A percentile compares a stretch with the other conserved stretches of the same genome.
phyloP scores from a whole-genome alignment of 2,888 invertebrate species.

The Drosophila peninsularis region DNA sequence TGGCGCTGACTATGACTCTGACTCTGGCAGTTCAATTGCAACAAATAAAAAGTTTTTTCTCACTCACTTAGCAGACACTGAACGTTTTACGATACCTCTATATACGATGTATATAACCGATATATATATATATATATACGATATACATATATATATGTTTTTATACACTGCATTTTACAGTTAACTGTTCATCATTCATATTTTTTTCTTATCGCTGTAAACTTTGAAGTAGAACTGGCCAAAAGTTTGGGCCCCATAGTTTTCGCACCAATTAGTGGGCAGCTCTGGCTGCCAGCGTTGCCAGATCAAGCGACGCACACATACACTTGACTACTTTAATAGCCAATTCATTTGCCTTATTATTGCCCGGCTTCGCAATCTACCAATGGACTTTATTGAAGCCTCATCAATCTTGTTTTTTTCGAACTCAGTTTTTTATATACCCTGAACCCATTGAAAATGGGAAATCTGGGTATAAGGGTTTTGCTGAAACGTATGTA shows the following conservation, averaged over 20 bases:
- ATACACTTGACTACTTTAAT: constrained; percentile 34
- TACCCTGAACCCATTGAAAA: too few relatives aligned
- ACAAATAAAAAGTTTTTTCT: constrained; percentile 28
- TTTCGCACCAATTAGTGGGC: constrained; percentile 66
- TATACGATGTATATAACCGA: background rate
- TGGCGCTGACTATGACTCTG: constrained; percentile 26
- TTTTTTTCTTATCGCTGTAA: constrained; percentile 26
- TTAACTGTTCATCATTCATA: constrained; percentile 73
- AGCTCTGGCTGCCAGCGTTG: constrained; percentile 39
- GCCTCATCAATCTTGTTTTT: constrained; percentile 66
- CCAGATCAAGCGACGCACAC: constrained; percentile 21
- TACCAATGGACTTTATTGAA: constrained; percentile 65
- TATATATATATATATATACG: background rate
- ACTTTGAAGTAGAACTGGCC: constrained; percentile 40
- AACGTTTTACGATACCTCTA: constrained; percentile 1
- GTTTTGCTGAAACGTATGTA: too few relatives aligned
- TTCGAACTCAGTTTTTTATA: background rate
- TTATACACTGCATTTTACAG: constrained; percentile 59
- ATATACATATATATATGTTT: constrained; percentile 13
- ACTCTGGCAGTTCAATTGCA: constrained; percentile 67
- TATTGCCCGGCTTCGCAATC: constrained; percentile 57
- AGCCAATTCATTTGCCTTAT: constrained; percentile 68
- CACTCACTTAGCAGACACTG: constrained; percentile 14
- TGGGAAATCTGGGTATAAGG: too few relatives aligned
- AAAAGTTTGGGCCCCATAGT: constrained; percentile 55